These are phyloP conservation scores for Lepidurus apus DNA, from an alignment of 1,140 invertebrate species.

Conservation along the genomic window DNA sequence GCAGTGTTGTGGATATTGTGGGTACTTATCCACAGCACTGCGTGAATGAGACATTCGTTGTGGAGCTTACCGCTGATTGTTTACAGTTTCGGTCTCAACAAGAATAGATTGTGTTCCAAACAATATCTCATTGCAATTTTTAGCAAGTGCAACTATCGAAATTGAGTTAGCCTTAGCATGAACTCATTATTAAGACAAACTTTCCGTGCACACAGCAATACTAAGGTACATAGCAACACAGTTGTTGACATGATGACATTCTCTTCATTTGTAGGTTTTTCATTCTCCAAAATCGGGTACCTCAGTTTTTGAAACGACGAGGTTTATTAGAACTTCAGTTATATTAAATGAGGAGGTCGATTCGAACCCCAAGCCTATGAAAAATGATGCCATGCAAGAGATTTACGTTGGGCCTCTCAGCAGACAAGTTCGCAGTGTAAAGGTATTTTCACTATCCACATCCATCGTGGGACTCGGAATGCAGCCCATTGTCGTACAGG, in stretches of 20 bases:
- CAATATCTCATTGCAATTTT: too few species aligned
- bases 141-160: background rate
- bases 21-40: too few species aligned
- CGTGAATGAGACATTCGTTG: too few species aligned
- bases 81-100: too few species aligned
- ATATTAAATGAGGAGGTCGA: too few species aligned
- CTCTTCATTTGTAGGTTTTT: background rate
- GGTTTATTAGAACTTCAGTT: too few species aligned
- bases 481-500: constrained; percentile 65
- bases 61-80: too few species aligned
- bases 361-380: too few species aligned
- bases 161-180: background rate
- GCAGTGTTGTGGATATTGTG: too few species aligned
- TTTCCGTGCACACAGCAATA: background rate
- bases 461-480: constrained; percentile 60
- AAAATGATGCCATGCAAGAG: background rate
- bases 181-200: background rate
- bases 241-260: background rate
- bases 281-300: background rate
- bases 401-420: constrained; percentile 61
- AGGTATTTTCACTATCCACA: constrained; percentile 72
- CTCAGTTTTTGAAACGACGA: too few species aligned
- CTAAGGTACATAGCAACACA: background rate
- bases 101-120: too few species aligned
- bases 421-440: constrained; percentile 62